A percentile compares a stretch with the other conserved stretches of the same genome.
These are phyloP conservation scores for Stomatorhinus ivindoensis DNA, from an alignment of 2,113 vertebrate genomes.

Conservation along the genomic window DNA sequence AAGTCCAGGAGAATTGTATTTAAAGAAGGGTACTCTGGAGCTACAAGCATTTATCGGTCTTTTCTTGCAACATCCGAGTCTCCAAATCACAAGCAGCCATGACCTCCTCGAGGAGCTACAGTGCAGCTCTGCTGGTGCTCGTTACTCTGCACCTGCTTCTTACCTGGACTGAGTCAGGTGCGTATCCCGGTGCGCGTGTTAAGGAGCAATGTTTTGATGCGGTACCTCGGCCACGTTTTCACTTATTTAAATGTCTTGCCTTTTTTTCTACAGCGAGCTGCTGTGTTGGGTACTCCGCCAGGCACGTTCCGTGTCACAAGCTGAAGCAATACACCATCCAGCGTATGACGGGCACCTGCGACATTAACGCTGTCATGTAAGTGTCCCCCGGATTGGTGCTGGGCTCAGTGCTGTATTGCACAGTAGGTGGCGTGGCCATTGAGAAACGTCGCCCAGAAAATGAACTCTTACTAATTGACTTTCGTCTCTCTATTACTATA, in stretches of 20 bases:
- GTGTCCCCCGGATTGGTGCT: background rate
- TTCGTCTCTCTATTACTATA: constrained; percentile 24
- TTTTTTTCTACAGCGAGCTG: background rate
- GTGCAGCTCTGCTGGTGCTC: background rate
- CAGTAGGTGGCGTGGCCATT: background rate
- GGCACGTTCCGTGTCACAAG: background rate
- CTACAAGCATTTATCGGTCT: background rate
- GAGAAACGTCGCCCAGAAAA: background rate
- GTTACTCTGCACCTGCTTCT: background rate
- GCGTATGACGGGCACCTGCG: background rate
- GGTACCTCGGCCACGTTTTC: background rate
- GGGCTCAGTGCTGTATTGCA: background rate
- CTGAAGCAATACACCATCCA: background rate
- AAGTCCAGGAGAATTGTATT: background rate
- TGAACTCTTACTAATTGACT: background rate
- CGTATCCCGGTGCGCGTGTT: background rate
- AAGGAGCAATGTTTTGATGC: background rate
- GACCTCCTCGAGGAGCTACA: background rate
- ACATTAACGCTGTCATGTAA: background rate
- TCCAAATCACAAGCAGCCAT: background rate
- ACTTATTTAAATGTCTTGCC: background rate
- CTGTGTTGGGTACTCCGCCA: background rate
- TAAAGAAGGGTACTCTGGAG: background rate
- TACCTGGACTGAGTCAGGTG: background rate
- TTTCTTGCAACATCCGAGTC: background rate